These are phyloP conservation scores for Callinectes sapidus DNA, from an alignment of 2,888 invertebrate species.

Conservation along the genomic window DNA sequence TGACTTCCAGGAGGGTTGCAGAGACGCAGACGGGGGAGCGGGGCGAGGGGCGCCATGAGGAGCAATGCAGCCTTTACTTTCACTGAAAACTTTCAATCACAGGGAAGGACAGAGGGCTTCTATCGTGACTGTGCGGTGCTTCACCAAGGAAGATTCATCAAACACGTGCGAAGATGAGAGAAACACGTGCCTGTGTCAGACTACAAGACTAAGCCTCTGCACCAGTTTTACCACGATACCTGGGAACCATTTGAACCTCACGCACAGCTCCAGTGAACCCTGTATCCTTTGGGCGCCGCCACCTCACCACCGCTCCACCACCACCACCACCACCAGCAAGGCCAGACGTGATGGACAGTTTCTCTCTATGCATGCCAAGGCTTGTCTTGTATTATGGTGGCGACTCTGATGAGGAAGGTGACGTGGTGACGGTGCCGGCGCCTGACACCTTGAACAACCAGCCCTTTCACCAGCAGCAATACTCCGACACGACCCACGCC, in stretches of 20 bases:
- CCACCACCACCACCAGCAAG: neutral
- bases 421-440: neutral
- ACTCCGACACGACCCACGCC: neutral
- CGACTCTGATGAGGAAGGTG: neutral
- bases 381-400: neutral
- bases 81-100: neutral
- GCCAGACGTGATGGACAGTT: neutral
- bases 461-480: slow-evolving; percentile 1
- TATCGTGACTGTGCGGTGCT: neutral
- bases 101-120: neutral
- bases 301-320: neutral
- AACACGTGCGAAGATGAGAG: neutral
- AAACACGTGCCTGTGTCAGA: neutral
- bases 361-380: neutral
- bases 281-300: neutral
- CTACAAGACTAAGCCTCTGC: neutral
- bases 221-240: neutral
- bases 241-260: neutral
- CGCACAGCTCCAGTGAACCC: neutral
- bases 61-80: neutral
- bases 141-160: neutral
- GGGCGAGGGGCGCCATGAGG: neutral
- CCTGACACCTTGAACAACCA: slow-evolving; percentile 9
- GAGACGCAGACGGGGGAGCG: neutral
- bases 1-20: neutral